Evolutionary conservation across 2,113 vertebrate species (phyloP), one percentile per base, ranked within the genome.

Genomic region (Microcebus griseorufus): DNA sequence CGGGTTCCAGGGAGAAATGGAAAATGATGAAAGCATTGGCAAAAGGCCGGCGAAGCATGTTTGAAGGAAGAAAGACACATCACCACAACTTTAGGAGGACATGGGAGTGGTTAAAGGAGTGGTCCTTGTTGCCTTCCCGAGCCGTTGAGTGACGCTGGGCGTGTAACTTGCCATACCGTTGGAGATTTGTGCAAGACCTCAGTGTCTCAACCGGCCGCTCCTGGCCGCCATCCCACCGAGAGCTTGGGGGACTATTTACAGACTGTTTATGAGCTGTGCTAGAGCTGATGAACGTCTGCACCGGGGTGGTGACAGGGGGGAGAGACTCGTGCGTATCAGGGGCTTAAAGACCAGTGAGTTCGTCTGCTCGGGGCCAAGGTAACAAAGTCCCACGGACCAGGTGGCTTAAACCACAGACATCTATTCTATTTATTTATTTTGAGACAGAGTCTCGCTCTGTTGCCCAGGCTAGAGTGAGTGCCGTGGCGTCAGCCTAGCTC

Each of bases 361-460:
- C 9, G 0, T 0, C 1, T 11, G 23, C 32, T 17, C 60, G 9
- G 2, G 2, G 55, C 17, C 23, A 7, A 18, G 17, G 0, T 27
- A 14, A 17, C 37, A 16, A 18, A 23, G 9, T 48, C 1, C 8
- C 13, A 0, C 11, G 9, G 22, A 11, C 0, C 0, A 3, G 2
- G 22, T 0, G 0, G 16, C 20, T 45, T 29, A 4, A 7, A 1
- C 45, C 20, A 27, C 48, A 29, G 65, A 14, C 10, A 0, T 29
- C 32, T 11, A 32, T 3, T 16, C 4, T 16, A 45, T 39, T 45
- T 45, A 0, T 45, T 45, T 45, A 8, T 45, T 45, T 45, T 45
- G 45, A 45, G 45, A 45, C 45, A 45, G 7, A 45, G 45, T 45
- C 45, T 45, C 8, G 45, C 45, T 45, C 8, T 45, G 45, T 45